Conservation (phyloP, 2,113 vertebrate genomes). For the Gnathonemus echidnorhynchus region DNA sequence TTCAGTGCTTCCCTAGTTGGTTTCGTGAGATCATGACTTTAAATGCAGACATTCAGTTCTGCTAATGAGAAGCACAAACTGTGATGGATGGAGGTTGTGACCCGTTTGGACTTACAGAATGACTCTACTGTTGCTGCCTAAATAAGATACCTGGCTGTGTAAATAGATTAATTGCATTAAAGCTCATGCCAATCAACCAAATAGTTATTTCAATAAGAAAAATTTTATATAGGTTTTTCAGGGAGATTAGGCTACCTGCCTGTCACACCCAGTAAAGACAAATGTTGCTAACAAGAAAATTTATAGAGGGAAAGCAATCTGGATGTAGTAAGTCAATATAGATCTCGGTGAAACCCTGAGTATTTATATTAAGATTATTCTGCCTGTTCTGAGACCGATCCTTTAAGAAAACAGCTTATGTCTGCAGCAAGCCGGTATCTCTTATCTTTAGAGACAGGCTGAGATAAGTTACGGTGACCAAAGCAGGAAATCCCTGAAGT, state of each 20-base stretch:
- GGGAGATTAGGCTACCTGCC: background rate
- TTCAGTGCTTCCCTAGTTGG: background rate
- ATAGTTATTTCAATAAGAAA: background rate
- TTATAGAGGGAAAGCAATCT: background rate
- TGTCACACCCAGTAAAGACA: background rate
- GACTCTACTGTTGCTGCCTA: background rate
- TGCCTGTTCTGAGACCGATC: background rate
- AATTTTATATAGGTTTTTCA: background rate
- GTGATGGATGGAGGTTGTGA: background rate
- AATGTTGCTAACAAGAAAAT: background rate
- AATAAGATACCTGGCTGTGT: background rate
- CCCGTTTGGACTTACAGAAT: background rate
- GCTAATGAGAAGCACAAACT: background rate
- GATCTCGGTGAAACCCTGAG: background rate
- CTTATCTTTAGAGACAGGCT: background rate
- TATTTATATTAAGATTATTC: background rate
- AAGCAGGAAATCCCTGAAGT: background rate
- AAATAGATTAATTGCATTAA: background rate
- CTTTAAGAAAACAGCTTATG: background rate
- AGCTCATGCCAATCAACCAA: background rate
- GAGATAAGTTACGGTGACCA: background rate
- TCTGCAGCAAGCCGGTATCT: background rate
- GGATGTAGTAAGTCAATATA: background rate
- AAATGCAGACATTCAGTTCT: background rate
- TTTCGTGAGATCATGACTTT: background rate